Evolutionary conservation across 2,113 vertebrate genomes (phyloP).

Genomic region (Syngnathus scovelli): DNA sequence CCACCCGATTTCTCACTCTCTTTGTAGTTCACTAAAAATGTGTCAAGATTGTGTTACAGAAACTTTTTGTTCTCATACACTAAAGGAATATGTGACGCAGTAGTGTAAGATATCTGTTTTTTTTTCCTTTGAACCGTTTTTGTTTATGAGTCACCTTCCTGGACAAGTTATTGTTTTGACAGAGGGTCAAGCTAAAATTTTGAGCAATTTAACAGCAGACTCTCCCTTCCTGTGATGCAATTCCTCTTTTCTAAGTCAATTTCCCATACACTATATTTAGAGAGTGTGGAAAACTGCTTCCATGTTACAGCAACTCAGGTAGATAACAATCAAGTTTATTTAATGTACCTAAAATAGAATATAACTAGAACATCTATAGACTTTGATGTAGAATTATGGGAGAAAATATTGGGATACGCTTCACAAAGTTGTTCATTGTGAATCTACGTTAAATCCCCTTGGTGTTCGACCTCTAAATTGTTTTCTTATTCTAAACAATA

Average conservation of each 20-base stretch:
- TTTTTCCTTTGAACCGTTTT: conserved; percentile 12
- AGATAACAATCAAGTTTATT: conserved; percentile 6
- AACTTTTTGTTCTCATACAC: conserved; percentile 5
- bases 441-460: no score
- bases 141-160: background rate
- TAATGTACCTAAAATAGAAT: background rate
- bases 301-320: background rate
- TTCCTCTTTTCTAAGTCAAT: conserved; percentile 29
- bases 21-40: conserved; percentile 13
- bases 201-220: conserved; percentile 16
- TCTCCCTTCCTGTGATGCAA: conserved; percentile 56
- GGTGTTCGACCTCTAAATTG: no score
- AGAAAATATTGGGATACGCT: background rate
- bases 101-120: conserved; percentile 6
- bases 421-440: background rate
- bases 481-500: no score
- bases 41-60: conserved; percentile 26
- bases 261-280: conserved; percentile 34
- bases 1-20: conserved; percentile 1
- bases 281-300: conserved; percentile 3
- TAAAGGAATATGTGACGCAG: conserved; percentile 5
- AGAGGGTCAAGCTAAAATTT: conserved; percentile 24
- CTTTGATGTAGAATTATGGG: background rate
- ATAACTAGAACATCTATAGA: background rate
- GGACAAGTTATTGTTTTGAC: conserved; percentile 19